Conservation (phyloP, 2,113 vertebrate genomes). For the Phrynosoma platyrhinos region DNA sequence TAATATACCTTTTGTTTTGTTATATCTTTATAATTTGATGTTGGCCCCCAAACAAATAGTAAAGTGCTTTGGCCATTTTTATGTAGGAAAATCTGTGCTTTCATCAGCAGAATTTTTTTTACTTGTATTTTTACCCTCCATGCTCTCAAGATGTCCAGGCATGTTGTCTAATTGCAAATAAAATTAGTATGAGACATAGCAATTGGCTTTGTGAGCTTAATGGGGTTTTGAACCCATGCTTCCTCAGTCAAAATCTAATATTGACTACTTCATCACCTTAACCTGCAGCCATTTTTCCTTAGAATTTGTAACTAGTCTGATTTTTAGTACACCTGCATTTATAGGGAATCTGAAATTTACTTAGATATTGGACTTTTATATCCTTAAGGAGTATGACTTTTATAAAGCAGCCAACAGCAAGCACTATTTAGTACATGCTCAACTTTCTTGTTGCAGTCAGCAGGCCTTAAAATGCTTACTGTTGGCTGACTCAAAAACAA, state of each 20-base stretch:
- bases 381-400: not conserved
- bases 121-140: not conserved
- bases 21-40: not conserved
- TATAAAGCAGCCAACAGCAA: not conserved
- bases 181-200: not conserved
- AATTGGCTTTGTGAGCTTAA: too few species aligned
- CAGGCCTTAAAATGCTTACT: not conserved
- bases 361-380: conserved; percentile 2
- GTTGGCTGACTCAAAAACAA: not conserved
- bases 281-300: not conserved
- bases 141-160: not conserved
- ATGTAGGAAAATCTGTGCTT: too few species aligned
- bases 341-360: not conserved
- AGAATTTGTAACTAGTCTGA: not conserved
- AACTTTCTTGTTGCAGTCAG: not conserved
- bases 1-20: not conserved
- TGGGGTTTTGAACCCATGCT: not conserved
- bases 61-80: too few species aligned
- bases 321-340: not conserved
- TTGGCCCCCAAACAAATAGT: not conserved
- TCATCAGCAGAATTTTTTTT: too few species aligned
- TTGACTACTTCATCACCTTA: not conserved
- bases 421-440: not conserved
- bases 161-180: not conserved
- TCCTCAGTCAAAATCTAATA: not conserved